phyloP scores from a whole-genome alignment of 2,888 invertebrate species.

The Perizoma affinitatum region DNA sequence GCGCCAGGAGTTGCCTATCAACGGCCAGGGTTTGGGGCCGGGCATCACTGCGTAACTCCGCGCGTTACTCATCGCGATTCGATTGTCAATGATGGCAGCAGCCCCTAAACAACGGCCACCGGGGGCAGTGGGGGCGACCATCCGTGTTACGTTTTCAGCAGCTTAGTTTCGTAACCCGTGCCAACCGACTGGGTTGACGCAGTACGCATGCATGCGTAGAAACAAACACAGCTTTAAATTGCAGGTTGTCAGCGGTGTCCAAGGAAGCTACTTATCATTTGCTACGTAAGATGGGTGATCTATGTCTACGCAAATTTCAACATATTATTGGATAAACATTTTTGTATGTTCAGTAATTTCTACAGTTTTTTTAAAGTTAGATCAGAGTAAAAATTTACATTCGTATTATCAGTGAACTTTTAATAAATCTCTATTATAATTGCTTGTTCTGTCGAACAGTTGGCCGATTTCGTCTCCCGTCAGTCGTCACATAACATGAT shows the following conservation, averaged over 20 bases:
- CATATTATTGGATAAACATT: background rate
- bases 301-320: constrained; percentile 6
- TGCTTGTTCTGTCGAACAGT: background rate
- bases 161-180: constrained; percentile 62
- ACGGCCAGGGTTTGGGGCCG: constrained; percentile 88
- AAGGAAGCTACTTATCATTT: constrained; percentile 16
- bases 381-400: too few relatives aligned
- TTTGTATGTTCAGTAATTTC: too few relatives aligned
- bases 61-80: constrained; percentile 69
- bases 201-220: constrained; percentile 49
- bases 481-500: too few relatives aligned
- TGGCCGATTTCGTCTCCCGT: background rate
- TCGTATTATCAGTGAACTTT: background rate
- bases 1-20: constrained; percentile 92
- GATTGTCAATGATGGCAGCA: constrained; percentile 63
- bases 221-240: constrained; percentile 39
- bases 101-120: constrained; percentile 50
- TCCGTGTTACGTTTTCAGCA: constrained; percentile 69
- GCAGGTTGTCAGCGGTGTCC: constrained; percentile 28
- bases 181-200: constrained; percentile 57
- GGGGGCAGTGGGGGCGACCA: constrained; percentile 67
- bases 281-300: constrained; percentile 17
- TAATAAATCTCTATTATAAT: background rate
- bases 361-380: too few relatives aligned
- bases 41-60: constrained; percentile 87